Base-by-base conservation (phyloP, 2,797 vertebrate genomes). In the Podarcis lilfordi region DNA sequence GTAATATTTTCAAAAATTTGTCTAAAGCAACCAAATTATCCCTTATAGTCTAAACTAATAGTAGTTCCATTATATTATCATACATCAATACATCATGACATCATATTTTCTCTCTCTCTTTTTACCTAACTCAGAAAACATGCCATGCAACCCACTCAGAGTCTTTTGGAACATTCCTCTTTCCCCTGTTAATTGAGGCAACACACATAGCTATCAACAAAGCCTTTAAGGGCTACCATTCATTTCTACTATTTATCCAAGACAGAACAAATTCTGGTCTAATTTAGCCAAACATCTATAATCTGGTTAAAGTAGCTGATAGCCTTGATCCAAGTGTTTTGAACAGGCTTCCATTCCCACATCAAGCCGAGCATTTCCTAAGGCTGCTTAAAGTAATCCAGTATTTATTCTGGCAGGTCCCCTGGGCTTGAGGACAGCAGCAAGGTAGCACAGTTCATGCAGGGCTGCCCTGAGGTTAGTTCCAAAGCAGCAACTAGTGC, bases 331-430 rank as follows among this genome's bases (percentile, higher is more conserved):
- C 80, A 40, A 81, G 68, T 69, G 29, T 37, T n/a, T 68, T n/a
- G 6, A 25, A 21, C 35, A 68, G 61, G 25, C 25, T 82, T 66
- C 43, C 13, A 15, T 82, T 82, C 61, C 61, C 61, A 43, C n/a
- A 71, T 32, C 68, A 72, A 32, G n/a, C 50, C 3, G 50, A 55
- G 0, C 21, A 45, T 82, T 21, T 32, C 13, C 19, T 29, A 69
- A 82, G 37, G 21, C 45, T 55, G 72, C 66, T 35, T 35, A 27
- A 21, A 37, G 59, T 59, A 84, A 59, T 55, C 5, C 50, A 25
- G 23, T 91, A 84, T 95, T 95, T 93, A 96, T 96, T 95, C 95
- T 96, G 95, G 91, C 91, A 91, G 92, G 88, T 94, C 92, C 82
- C 91, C 75, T 61, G 21, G 45, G 89, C 91, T 89, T 93, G 91